Conservation (phyloP, 2,113 vertebrate genomes). For the Myotis yumanensis region DNA sequence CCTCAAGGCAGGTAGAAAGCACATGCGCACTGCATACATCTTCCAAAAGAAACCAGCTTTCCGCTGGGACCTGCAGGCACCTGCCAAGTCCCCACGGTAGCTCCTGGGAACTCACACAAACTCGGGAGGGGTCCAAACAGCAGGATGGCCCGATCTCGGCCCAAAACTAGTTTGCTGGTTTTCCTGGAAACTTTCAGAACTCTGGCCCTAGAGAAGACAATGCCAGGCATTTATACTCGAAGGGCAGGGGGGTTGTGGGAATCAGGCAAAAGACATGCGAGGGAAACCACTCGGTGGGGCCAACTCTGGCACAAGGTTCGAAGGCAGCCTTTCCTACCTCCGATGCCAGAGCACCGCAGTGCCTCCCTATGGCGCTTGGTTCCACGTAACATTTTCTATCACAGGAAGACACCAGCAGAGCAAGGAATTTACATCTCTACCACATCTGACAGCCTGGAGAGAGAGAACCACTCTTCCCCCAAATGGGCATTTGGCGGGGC, state of each 20-base stretch:
- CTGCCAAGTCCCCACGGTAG: not conserved
- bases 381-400: not conserved
- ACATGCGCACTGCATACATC: not conserved
- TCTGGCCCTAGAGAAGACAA: not conserved
- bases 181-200: constrained; percentile 23
- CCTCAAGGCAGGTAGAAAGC: not conserved
- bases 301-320: not conserved
- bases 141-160: not conserved
- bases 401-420: not conserved
- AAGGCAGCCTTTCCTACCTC: not conserved
- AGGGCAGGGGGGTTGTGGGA: not conserved
- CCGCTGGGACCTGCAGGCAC: not conserved
- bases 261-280: not conserved
- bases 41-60: constrained; percentile 17
- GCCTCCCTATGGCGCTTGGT: not conserved
- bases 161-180: constrained; percentile 12
- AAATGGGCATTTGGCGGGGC: not conserved
- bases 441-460: not conserved
- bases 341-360: rapidly evolving
- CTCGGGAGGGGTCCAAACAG: not conserved
- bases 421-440: not conserved
- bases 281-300: not conserved
- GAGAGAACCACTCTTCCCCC: not conserved
- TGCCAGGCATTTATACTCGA: not conserved
- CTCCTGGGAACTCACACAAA: not conserved